Base-by-base conservation (phyloP, 2,797 vertebrate genomes). In the Alfaro cultratus region DNA sequence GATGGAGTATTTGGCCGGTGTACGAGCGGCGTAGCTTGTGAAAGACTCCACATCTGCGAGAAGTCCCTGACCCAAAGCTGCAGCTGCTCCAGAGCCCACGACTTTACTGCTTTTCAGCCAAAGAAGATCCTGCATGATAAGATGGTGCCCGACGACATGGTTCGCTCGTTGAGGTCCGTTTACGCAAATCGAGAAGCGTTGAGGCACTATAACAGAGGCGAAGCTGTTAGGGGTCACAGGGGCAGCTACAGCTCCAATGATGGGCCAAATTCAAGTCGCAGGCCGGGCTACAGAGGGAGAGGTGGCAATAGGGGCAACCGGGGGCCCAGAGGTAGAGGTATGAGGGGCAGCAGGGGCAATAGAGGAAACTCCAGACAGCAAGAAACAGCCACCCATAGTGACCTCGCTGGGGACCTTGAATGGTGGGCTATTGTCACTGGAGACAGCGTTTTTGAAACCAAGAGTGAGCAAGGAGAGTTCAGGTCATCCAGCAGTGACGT, bases 1-100 rank as follows among this genome's bases (percentile, higher is more conserved):
- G 10, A 26, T 0, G 94, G 91, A 0, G 29, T 31, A 53, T 92
- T 90, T 0, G 93, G 94, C 2, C 71, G 43, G 4, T 96, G 96
- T 78, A 5, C 45, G 34, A 87, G 85, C 0, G 91, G 78, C 0
- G 5, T 73, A 0, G 72, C 0, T 49, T 96, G 96, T 71, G 85
- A 18, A 45, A 86, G 94, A 1, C 60, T 96, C 46, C 95, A 96
- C 39, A 77, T 96, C 84, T 96, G 96, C 11, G 84, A 95, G 82
- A 76, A 0, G 10, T 92, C 78, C 80, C 76, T 95, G 77, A 74
- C 29, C 1, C 55, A 39, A 0, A 11, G 80, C 26, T 96, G 95
- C 76, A 47, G 4, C 70, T 96, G 95, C 81, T 0, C 0, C 43
- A 91, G 64, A 45, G 41, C 26, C 0, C 95, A 96, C 1, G 87